Base-by-base conservation (phyloP, 2,888 invertebrate species). In the Mantis religiosa region DNA sequence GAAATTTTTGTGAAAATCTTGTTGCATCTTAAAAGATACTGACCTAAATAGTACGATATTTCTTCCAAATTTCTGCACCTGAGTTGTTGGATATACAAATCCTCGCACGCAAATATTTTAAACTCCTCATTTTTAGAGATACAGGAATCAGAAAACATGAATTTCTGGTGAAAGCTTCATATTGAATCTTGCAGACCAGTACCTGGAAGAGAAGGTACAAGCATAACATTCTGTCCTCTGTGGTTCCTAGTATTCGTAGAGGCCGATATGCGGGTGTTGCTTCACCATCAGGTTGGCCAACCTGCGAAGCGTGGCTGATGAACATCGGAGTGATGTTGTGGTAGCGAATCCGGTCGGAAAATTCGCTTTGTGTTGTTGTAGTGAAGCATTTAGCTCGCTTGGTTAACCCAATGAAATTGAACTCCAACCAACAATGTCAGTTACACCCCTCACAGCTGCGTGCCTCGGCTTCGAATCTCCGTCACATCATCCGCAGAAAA, bases 381-480 rank as follows among this genome's bases (percentile, higher is more conserved):
- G 54, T 25, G 30, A n/a, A 82, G 82, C 82, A 27, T 82, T 87
- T 87, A 87, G 87, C 41, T 82, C 87, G 82, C 87, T 87, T 87
- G 87, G 87, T 87, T 87, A 87, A 82, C 82, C 87, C 82, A 82
- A 87, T 87, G 87, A 87, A 87, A 87, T 82, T 87, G 82, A 82
- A 82, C 82, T 47, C 87, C 71, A 28, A 30, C 87, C 82, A n/a
- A n/a, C 30, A 9, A 54, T 86, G 54, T n/a, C 4, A 41, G 85
- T 85, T 86, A 81, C 30, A 28, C 28, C 81, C 25, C 14, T 28
- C 81, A 28, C 86, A 86, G 54, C 20, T 71, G 54, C 54, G 54
- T 71, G 54, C 54, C 54, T 71, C 54, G 25, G 54, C 54, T 71
- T 71, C 54, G 20, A 71, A 71, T 20, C 54, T 20, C 20, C 54